Percentiles rank a stretch among this genome's conserved stretches.
These are phyloP conservation scores for Gallinago solitaria DNA, from an alignment of 2,797 vertebrate genomes.

Conservation along the genomic window DNA sequence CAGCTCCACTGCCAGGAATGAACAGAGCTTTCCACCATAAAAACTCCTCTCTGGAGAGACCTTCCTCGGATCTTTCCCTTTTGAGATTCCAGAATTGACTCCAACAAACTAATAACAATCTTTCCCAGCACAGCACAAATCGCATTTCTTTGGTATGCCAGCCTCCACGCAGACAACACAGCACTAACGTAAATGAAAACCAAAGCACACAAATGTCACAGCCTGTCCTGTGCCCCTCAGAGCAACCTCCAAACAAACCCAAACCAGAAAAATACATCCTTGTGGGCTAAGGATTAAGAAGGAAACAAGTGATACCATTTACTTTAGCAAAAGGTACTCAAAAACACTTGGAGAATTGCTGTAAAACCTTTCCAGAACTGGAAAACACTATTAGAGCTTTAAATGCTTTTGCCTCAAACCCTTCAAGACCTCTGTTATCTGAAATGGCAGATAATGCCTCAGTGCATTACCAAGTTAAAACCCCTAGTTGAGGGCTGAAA, in stretches of 20 bases:
- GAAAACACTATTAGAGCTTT: neutral
- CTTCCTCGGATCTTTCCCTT: neutral
- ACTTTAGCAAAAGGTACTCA: neutral
- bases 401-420: neutral
- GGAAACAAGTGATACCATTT: neutral
- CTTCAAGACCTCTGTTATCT: neutral
- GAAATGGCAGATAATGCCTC: neutral
- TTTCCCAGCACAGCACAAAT: neutral
- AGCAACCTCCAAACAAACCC: neutral
- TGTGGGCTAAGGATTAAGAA: neutral
- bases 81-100: neutral
- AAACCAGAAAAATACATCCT: neutral
- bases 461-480: neutral
- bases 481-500: neutral
- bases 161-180: fast-evolving
- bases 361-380: neutral
- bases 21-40: neutral
- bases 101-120: neutral
- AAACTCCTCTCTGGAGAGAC: neutral
- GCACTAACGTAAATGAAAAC: neutral
- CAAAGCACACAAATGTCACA: neutral
- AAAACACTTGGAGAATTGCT: neutral
- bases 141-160: neutral
- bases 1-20: neutral
- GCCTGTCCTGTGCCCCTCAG: neutral